Percentiles rank a stretch among this genome's conserved stretches.
phyloP scores from a whole-genome alignment of 2,888 invertebrate genomes.

The Drosophila siamana region DNA sequence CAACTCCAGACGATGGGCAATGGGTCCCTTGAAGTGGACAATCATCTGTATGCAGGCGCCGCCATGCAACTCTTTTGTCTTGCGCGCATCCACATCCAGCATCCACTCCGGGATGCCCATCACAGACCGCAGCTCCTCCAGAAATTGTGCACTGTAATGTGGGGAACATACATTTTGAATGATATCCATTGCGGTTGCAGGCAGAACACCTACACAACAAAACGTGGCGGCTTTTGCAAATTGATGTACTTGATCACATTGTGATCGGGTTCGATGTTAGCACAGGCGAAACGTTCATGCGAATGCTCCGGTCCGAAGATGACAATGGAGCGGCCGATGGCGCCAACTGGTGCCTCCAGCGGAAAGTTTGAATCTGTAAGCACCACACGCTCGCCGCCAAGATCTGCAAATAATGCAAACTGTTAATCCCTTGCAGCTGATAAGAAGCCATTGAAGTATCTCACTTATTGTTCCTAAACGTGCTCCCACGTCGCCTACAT shows the following conservation, averaged over 20 bases:
- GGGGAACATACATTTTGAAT: not conserved
- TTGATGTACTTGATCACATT: slow-evolving; percentile 96
- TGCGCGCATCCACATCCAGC: slow-evolving; percentile 92
- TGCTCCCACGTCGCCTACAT: slow-evolving; percentile 95
- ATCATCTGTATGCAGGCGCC: slow-evolving; percentile 94
- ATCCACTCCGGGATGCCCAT: slow-evolving; percentile 97
- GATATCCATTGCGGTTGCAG: no score
- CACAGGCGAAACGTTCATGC: slow-evolving; percentile 92
- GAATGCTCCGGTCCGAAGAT: slow-evolving; percentile 91
- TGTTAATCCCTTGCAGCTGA: not conserved
- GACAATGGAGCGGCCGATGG: slow-evolving; percentile 94
- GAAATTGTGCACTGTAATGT: slow-evolving; percentile 90
- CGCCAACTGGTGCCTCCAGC: slow-evolving; percentile 91
- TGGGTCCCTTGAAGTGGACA: slow-evolving; percentile 94
- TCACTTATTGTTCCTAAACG: slow-evolving; percentile 92
- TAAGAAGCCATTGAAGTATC: slow-evolving; percentile 32
- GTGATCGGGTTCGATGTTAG: slow-evolving; percentile 95
- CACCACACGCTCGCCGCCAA: slow-evolving; percentile 91
- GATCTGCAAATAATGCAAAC: slow-evolving; percentile 84
- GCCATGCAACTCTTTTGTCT: slow-evolving; percentile 91
- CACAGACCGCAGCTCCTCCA: slow-evolving; percentile 91
- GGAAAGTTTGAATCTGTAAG: slow-evolving; percentile 95
- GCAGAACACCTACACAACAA: slow-evolving; percentile 90
- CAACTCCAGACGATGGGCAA: slow-evolving; percentile 91
- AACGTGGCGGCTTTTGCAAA: slow-evolving; percentile 93